Percentiles rank a stretch among this genome's conserved stretches.
Conservation (phyloP, 92 coral and sea anemone species). For the Heteractis magnifica region DNA sequence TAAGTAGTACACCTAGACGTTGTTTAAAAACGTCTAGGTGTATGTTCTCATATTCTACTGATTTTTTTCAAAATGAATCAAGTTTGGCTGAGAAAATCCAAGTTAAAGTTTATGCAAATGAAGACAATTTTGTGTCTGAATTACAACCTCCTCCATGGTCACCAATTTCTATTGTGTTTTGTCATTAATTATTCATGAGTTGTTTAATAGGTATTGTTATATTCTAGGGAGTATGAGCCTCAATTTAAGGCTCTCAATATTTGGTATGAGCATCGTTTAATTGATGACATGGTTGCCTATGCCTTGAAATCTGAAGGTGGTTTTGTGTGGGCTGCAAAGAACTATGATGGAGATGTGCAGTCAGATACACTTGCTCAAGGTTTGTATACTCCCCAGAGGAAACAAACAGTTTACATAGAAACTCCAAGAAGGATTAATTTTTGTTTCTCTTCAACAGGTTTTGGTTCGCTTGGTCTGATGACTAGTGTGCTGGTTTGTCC, state of each 20-base stretch:
- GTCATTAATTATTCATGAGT: no score
- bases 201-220: background rate
- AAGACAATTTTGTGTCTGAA: no score
- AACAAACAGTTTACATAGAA: background rate
- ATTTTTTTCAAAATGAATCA: no score
- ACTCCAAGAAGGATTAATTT: background rate
- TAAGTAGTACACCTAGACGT: no score
- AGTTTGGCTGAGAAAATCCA: no score
- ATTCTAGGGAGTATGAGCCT: slow-evolving; percentile 70
- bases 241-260: slow-evolving; percentile 74
- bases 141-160: no score
- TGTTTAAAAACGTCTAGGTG: no score
- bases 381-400: slow-evolving; percentile 2
- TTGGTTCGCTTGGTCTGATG: slow-evolving; percentile 98
- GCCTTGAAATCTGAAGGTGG: slow-evolving; percentile 97
- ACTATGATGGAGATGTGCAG: slow-evolving; percentile 99
- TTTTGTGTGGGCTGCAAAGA: slow-evolving; percentile 99
- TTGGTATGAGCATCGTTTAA: slow-evolving; percentile 96
- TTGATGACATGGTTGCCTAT: slow-evolving; percentile 99
- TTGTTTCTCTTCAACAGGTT: slow-evolving; percentile 47
- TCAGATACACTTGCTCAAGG: slow-evolving; percentile 99
- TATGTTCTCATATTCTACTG: no score
- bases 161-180: no score
- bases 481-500: slow-evolving; percentile 96
- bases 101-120: no score